Conservation (phyloP, 2,113 vertebrate genomes). For the Entomyzon cyanotis region DNA sequence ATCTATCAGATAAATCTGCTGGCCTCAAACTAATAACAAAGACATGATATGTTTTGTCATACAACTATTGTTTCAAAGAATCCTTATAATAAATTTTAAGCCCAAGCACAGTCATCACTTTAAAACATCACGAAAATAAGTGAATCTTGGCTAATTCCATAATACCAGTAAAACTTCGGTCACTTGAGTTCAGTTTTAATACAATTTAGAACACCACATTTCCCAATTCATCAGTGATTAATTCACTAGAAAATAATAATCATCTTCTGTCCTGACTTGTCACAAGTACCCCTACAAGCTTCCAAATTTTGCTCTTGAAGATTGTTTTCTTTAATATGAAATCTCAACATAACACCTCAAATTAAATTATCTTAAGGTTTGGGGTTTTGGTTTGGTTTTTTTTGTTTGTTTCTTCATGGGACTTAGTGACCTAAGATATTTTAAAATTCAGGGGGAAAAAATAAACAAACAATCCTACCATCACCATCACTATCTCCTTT, state of each 20-base stretch:
- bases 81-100: not conserved
- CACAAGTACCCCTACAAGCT: not conserved
- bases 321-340: not conserved
- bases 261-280: not conserved
- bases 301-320: not conserved
- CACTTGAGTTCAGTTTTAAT: not conserved
- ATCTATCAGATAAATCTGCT: not conserved
- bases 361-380: not conserved
- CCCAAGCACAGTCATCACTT: not conserved
- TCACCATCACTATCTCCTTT: not conserved
- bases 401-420: not conserved
- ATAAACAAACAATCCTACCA: not conserved
- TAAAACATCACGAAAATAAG: not conserved
- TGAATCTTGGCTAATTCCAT: not conserved
- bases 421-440: not conserved
- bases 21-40: not conserved
- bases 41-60: not conserved
- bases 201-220: not conserved
- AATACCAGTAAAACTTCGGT: not conserved
- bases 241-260: not conserved
- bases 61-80: not conserved
- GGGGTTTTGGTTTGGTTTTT: accelerated
- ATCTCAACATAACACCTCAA: not conserved
- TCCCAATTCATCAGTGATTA: not conserved
- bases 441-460: not conserved